Conservation (phyloP, 2,888 invertebrate species). For the Notodonta dromedarius region DNA sequence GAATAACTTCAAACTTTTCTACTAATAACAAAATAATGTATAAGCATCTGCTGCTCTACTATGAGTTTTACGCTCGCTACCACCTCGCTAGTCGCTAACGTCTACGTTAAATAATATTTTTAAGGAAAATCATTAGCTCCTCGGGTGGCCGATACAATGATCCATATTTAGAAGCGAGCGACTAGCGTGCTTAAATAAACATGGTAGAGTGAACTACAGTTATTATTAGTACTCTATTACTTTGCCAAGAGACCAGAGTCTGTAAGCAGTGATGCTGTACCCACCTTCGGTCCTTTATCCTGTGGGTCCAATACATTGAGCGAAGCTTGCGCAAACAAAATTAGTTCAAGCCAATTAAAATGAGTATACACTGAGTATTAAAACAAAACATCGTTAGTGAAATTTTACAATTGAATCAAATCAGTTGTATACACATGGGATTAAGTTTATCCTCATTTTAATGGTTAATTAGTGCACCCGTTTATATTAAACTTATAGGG, state of each 20-base stretch:
- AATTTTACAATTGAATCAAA: not conserved
- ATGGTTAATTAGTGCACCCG: constrained; percentile 30
- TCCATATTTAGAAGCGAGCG: too few relatives aligned
- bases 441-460: constrained; percentile 38
- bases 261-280: constrained; percentile 35
- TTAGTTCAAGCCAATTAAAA: constrained; percentile 81
- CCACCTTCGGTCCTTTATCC: constrained; percentile 74
- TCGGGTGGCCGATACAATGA: too few relatives aligned
- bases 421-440: not conserved
- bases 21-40: too few relatives aligned
- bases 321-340: constrained; percentile 84
- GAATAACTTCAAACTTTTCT: too few relatives aligned
- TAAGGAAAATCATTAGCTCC: too few relatives aligned
- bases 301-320: constrained; percentile 78
- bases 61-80: too few relatives aligned
- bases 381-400: not conserved
- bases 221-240: not conserved
- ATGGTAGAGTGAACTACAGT: too few relatives aligned
- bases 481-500: constrained; percentile 5
- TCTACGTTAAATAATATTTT: too few relatives aligned
- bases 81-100: too few relatives aligned
- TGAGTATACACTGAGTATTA: constrained; percentile 53
- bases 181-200: too few relatives aligned
- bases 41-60: too few relatives aligned
- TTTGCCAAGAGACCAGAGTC: constrained; percentile 5